Evolutionary conservation across 1,140 invertebrate species (phyloP), one percentile per base, ranked within the genome.

Genomic region (Aradophagus sp.): DNA sequence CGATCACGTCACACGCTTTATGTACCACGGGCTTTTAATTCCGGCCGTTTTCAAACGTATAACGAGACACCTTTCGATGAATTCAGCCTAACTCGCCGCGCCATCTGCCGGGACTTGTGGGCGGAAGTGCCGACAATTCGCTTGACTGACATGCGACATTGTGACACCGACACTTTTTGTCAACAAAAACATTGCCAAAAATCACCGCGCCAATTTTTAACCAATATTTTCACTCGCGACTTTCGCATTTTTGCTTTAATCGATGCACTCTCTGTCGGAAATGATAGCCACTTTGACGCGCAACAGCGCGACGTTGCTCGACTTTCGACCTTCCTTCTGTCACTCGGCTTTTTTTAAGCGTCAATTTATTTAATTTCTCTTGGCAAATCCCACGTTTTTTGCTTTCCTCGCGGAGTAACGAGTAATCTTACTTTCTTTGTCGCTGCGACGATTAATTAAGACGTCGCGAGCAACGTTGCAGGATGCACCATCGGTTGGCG

Each of bases 11-110:
- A 48, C 44, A 52, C 45, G 31, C 3, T n/a, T 29, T 8, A 42
- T 14, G n/a, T 0, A 10, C 34, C 17, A 34, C 15, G 16, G 0
- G 41, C 20, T 34, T 47, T 47, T 39, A 29, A 16, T 26, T 45
- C 35, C 34, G 14, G 19, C 44, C 27, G 61, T 65, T 65, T 65
- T 65, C 14, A 63, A 65, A 65, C 31, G 61, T 12, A 55, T 56
- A 48, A 53, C 39, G 11, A 59, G 41, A 65, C 50, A 65, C 50
- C 50, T 55, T 56, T 55, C 41, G 41, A 53, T n/a, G n/a, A 47
- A 20, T 55, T 55, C 41, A 11, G n/a, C 14, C 27, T 23, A 32
- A 13, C 5, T 1, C n/a, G 3, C 11, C 27, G 39, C 39, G 61
- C 39, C 50, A 65, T 65, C 61, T 65, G 19, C 16, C 41, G 50